Conservation (phyloP, 1,140 invertebrate species). For the Drosophila athabasca region DNA sequence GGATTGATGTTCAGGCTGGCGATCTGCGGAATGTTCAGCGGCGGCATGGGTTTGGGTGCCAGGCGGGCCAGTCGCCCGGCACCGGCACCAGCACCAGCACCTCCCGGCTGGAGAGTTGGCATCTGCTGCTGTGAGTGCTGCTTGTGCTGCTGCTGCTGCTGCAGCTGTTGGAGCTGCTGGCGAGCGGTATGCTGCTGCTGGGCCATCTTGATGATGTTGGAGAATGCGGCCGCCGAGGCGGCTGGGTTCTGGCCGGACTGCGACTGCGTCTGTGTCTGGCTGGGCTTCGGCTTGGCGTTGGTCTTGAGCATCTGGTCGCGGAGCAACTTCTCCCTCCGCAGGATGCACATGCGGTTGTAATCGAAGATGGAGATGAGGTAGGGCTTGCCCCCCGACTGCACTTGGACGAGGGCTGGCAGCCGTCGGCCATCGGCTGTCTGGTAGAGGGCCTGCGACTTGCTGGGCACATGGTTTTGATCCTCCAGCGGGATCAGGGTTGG, state of each 20-base stretch:
- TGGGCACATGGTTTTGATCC: slow-evolving; percentile 79
- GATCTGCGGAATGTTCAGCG: slow-evolving; percentile 54
- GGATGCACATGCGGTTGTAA: slow-evolving; percentile 89
- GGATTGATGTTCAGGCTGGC: slow-evolving; percentile 11
- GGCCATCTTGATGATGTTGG: slow-evolving; percentile 38
- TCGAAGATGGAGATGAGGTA: slow-evolving; percentile 88
- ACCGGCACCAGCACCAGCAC: slow-evolving; percentile 2
- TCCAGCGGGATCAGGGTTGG: slow-evolving; percentile 88
- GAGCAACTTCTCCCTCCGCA: slow-evolving; percentile 86
- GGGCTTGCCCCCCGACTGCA: slow-evolving; percentile 87
- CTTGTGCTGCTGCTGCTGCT: slow-evolving; percentile 26
- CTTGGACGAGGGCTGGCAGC: slow-evolving; percentile 86
- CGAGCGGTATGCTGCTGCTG: slow-evolving; percentile 49
- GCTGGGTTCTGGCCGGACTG: slow-evolving; percentile 25
- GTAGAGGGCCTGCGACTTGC: slow-evolving; percentile 84
- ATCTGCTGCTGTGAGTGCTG: slow-evolving; percentile 26
- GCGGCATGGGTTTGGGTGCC: slow-evolving; percentile 56
- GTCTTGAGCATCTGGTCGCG: slow-evolving; percentile 85
- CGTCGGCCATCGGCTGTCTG: slow-evolving; percentile 85
- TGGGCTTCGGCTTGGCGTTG: slow-evolving; percentile 62
- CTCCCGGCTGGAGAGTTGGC: slow-evolving; percentile 47
- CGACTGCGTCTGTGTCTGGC: slow-evolving; percentile 37
- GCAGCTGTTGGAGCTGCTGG: slow-evolving; percentile 37
- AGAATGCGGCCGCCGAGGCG: slow-evolving; percentile 14
- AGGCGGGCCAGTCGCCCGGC: slow-evolving; percentile 49